These are phyloP conservation scores for Agrypnus murinus DNA, from an alignment of 2,888 invertebrate species.

Conservation along the genomic window DNA sequence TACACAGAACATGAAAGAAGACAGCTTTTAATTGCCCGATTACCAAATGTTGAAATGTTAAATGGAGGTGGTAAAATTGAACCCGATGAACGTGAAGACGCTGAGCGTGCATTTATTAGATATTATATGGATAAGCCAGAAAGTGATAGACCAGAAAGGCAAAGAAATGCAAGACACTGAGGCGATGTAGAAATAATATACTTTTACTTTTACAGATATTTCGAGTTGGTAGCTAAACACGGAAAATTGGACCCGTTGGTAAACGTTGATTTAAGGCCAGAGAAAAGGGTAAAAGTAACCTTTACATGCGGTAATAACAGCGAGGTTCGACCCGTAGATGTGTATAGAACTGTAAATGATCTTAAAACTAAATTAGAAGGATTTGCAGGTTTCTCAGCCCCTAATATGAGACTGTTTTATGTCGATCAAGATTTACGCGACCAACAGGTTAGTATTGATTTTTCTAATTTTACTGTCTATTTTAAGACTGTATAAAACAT, in stretches of 20 bases:
- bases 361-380: slow-evolving; percentile 86
- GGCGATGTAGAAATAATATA: slow-evolving; percentile 20
- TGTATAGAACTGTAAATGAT: slow-evolving; percentile 88
- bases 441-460: slow-evolving; percentile 62
- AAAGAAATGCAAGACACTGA: slow-evolving; percentile 29
- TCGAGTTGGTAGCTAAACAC: slow-evolving; percentile 87
- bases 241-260: slow-evolving; percentile 94
- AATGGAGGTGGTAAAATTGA: slow-evolving; percentile 93
- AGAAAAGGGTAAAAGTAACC: slow-evolving; percentile 89
- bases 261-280: slow-evolving; percentile 89
- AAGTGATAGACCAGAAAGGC: slow-evolving; percentile 88
- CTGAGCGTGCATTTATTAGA: slow-evolving; percentile 94
- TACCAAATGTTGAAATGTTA: slow-evolving; percentile 88
- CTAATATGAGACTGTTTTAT: slow-evolving; percentile 92
- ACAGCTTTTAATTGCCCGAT: slow-evolving; percentile 88
- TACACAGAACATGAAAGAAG: slow-evolving; percentile 92
- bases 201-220: slow-evolving; percentile 76
- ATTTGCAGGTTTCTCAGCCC: slow-evolving; percentile 86
- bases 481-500: slow-evolving; percentile 17
- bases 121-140: slow-evolving; percentile 93
- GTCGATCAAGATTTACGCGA: slow-evolving; percentile 87
- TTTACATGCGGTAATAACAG: slow-evolving; percentile 86
- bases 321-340: slow-evolving; percentile 84
- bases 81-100: slow-evolving; percentile 90
- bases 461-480: background rate